These are phyloP conservation scores for Hypanus sabinus DNA, from an alignment of 2,113 vertebrate species.

Conservation along the genomic window DNA sequence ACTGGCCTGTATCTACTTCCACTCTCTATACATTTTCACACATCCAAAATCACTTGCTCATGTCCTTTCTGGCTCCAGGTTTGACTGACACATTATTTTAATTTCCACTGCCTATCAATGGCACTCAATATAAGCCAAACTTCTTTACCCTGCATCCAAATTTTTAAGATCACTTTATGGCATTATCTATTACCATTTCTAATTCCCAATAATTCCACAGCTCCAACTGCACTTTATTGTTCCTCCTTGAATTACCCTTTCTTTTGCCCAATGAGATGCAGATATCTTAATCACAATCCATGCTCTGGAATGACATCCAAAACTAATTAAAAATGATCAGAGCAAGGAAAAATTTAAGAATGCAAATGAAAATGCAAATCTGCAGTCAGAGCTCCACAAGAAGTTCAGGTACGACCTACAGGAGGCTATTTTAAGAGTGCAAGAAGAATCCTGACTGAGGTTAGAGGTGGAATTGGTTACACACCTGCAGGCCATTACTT, in stretches of 20 bases:
- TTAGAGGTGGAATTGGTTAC: too few species aligned
- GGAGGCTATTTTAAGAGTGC: too few species aligned
- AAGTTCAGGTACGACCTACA: too few species aligned
- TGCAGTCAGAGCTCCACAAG: too few species aligned
- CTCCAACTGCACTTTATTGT: not conserved
- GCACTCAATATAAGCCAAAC: not conserved
- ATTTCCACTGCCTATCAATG: not conserved
- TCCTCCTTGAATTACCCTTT: not conserved
- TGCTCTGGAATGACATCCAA: not conserved
- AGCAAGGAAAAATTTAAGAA: too few species aligned
- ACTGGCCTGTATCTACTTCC: not conserved
- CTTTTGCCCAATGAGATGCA: not conserved
- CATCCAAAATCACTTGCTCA: not conserved
- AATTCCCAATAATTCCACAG: not conserved
- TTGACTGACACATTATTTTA: not conserved
- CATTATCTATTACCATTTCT: not conserved
- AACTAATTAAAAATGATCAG: too few species aligned
- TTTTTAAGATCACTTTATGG: not conserved
- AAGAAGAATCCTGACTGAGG: too few species aligned
- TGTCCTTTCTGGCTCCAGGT: not conserved
- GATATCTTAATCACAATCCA: not conserved
- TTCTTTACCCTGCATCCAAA: not conserved
- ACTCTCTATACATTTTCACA: not conserved
- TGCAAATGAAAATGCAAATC: too few species aligned
- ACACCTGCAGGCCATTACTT: too few species aligned